Conservation (phyloP, 2,797 vertebrate species). For the Microchirus variegatus region DNA sequence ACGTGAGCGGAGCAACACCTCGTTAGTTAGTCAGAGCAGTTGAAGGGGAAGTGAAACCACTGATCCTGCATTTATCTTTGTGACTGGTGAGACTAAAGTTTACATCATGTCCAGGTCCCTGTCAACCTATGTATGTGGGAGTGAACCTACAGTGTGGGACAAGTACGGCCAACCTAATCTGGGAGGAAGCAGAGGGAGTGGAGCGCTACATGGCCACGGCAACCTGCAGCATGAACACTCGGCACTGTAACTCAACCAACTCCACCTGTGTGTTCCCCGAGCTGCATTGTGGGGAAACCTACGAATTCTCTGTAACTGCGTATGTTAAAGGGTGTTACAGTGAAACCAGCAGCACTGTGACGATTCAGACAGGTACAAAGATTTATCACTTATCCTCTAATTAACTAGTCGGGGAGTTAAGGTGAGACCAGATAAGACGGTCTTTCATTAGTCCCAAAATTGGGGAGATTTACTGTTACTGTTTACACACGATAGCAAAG, state of each 20-base stretch:
- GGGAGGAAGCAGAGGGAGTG: conserved; percentile 64
- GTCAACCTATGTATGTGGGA: conserved; percentile 64
- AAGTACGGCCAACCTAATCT: conserved; percentile 64
- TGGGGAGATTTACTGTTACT: too few species aligned
- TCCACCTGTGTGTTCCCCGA: conserved; percentile 67
- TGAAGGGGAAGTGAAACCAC: not conserved
- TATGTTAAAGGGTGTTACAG: conserved; percentile 64
- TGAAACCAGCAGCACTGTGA: conserved; percentile 58
- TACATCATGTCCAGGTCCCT: conserved; percentile 73
- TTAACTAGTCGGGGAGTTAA: too few species aligned
- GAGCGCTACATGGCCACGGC: conserved; percentile 68
- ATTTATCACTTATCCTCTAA: not conserved
- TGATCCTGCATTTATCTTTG: not conserved
- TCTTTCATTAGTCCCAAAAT: too few species aligned
- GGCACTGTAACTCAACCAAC: conserved; percentile 71
- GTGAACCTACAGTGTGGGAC: conserved; percentile 72
- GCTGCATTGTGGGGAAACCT: conserved; percentile 74
- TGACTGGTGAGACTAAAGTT: not conserved
- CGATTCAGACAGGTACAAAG: conserved; percentile 73
- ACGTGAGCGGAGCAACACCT: conserved; percentile 67
- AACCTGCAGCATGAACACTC: conserved; percentile 33
- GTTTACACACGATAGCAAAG: too few species aligned
- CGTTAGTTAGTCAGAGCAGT: not conserved
- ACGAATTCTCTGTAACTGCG: conserved; percentile 72
- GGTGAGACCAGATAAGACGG: too few species aligned